Base-by-base conservation (phyloP, 1,140 invertebrate species). In the Drosophila pruinosa region DNA sequence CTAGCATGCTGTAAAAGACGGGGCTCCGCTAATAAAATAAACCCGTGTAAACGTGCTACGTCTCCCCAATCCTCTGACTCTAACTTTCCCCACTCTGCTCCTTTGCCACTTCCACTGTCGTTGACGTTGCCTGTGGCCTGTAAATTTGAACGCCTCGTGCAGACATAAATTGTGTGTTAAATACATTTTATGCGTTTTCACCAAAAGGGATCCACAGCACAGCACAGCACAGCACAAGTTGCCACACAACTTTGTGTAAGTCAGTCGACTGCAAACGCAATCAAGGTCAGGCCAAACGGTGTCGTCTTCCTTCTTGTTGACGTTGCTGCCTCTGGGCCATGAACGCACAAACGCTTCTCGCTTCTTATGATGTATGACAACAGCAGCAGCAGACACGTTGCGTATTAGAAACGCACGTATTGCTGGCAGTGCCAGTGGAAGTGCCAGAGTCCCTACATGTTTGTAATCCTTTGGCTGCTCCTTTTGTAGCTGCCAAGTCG, bases 121-220 rank as follows among this genome's bases (percentile, higher is more conserved):
- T 2, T 41, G 31, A n/a, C 26, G 36, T 15, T 70, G 72, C 69
- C 68, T 71, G 65, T 62, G 82, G 77, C 78, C 73, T 86, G 73
- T 86, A 86, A 86, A 88, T 86, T 88, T 88, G 70, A 88, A 62
- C 82, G 81, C 76, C 78, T 81, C 70, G 70, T 78, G 73, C 81
- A 86, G 74, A 86, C 81, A 86, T 86, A 86, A 86, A 86, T 86
- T 86, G 81, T 86, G 81, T 86, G 81, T 81, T 86, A 86, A 86
- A 86, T 88, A 86, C 81, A 86, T 86, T 86, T 86, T 86, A 86
- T 86, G 81, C 81, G 81, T 81, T 81, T 72, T 56, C 56, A 73
- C 5, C 47, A 38, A 39, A 19, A 41, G 4, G 14, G 19, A 26
- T 26, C 15, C 34, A 12, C 15, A 7, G 34, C n/a, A n/a, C n/a